Conservation (phyloP, 1,140 invertebrate species). For the Sminthurinus signatus region DNA sequence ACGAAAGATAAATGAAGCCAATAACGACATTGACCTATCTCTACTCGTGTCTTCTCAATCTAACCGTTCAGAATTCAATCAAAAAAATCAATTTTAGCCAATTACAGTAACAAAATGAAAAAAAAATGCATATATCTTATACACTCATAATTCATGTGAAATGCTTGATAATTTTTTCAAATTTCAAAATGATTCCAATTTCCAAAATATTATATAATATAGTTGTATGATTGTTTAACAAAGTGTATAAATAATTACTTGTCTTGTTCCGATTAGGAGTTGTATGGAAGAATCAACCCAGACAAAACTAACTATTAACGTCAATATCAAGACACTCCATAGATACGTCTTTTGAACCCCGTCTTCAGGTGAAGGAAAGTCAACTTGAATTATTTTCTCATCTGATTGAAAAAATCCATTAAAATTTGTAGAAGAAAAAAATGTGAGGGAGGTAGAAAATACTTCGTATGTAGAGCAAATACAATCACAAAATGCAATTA, state of each 20-base stretch:
- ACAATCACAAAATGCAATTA: slow-evolving; percentile 2
- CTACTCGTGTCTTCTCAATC: not conserved
- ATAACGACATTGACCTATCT: not conserved
- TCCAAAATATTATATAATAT: too few relatives aligned
- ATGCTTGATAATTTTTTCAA: too few relatives aligned
- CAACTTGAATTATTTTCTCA: not conserved
- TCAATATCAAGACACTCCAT: slow-evolving; percentile 1
- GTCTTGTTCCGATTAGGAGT: slow-evolving; percentile 2
- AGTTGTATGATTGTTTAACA: too few relatives aligned
- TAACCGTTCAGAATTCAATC: too few relatives aligned
- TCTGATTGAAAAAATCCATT: slow-evolving; percentile 3
- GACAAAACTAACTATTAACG: not conserved
- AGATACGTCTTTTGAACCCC: slow-evolving; percentile 1
- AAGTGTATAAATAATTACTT: too few relatives aligned
- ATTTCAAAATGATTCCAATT: too few relatives aligned
- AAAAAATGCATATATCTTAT: too few relatives aligned
- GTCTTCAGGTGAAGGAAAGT: not conserved
- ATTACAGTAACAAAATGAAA: too few relatives aligned
- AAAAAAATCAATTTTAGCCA: too few relatives aligned
- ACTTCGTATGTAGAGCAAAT: slow-evolving; percentile 12
- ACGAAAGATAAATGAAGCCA: slow-evolving; percentile 11
- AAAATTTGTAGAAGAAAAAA: slow-evolving; percentile 4
- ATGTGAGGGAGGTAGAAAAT: slow-evolving; percentile 9
- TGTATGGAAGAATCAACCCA: slow-evolving; percentile 12
- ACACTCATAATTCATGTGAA: too few relatives aligned